Evolutionary conservation across 2,888 invertebrate species (phyloP).

Genomic region (Allygus modestus): DNA sequence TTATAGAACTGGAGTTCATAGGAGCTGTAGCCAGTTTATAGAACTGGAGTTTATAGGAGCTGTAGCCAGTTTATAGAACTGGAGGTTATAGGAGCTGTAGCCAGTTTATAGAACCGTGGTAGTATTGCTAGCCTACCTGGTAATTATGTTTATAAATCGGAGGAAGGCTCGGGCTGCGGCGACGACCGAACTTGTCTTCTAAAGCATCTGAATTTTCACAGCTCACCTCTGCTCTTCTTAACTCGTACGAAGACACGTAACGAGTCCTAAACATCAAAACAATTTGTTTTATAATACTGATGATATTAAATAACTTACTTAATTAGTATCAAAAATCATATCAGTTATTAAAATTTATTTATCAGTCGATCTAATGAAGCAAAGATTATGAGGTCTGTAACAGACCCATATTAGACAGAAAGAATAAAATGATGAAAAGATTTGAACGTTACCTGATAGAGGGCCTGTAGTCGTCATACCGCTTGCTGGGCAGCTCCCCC

Average conservation of each 20-base stretch:
- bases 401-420: no score
- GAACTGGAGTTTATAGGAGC: no score
- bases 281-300: neutral
- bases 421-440: no score
- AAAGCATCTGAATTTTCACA: conserved; percentile 14
- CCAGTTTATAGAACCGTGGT: neutral
- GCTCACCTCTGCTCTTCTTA: conserved; percentile 45
- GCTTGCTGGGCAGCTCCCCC: conserved; percentile 74
- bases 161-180: conserved; percentile 79
- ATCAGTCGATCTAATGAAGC: no score
- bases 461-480: conserved; percentile 59
- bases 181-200: conserved; percentile 46
- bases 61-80: no score
- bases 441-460: conserved; percentile 60
- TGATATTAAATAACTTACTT: neutral
- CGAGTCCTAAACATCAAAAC: conserved; percentile 28
- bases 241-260: conserved; percentile 26
- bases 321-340: neutral
- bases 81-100: no score
- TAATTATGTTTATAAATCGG: conserved; percentile 77
- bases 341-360: no score
- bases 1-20: no score
- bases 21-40: no score
- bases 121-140: conserved; percentile 56
- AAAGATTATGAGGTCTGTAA: no score